phyloP scores from a whole-genome alignment of 2,113 vertebrate genomes.

The Elaphurus davidianus region DNA sequence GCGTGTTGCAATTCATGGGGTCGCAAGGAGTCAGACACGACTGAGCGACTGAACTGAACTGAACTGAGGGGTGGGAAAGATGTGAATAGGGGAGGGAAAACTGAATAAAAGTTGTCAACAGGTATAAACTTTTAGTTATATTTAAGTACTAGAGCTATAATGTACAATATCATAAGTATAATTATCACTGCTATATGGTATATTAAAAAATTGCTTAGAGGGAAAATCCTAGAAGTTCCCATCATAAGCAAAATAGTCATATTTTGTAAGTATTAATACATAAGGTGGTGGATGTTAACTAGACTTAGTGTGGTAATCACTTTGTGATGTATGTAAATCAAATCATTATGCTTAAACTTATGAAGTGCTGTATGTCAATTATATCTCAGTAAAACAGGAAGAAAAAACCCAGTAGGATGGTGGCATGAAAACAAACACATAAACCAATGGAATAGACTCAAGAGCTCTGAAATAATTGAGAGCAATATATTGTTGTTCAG shows the following conservation, averaged over 20 bases:
- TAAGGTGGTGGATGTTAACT: background rate
- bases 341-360: background rate
- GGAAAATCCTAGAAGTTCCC: background rate
- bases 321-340: background rate
- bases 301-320: background rate
- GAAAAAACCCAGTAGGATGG: background rate
- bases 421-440: background rate
- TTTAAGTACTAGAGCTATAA: background rate
- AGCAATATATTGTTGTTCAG: background rate
- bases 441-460: background rate
- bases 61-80: no score
- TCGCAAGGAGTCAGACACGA: no score
- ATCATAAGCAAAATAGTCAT: background rate
- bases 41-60: no score
- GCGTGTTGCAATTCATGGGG: no score
- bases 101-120: background rate
- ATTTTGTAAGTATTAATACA: background rate
- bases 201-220: background rate
- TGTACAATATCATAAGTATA: background rate
- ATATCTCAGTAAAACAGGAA: background rate
- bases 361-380: background rate
- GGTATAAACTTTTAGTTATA: background rate
- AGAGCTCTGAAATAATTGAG: background rate
- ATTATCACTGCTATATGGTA: background rate
- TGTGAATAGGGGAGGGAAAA: background rate